phyloP scores from a whole-genome alignment of 1,140 invertebrate species.

The Bombus huntii region DNA sequence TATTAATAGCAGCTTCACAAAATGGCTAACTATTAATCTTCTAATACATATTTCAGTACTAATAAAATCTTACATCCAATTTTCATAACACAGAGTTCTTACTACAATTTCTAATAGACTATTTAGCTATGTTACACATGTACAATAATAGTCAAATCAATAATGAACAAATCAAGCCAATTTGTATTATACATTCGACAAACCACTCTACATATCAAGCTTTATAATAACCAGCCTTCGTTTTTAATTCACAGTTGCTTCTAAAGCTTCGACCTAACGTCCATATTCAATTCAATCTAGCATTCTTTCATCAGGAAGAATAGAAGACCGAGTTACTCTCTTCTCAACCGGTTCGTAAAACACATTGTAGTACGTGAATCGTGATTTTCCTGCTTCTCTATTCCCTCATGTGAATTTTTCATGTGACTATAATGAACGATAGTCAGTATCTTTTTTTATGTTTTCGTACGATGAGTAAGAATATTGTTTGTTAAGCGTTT shows the following conservation, averaged over 20 bases:
- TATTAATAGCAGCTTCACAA: background rate
- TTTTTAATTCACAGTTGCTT: background rate
- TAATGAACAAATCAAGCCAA: background rate
- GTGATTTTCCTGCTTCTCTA: background rate
- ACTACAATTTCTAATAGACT: background rate
- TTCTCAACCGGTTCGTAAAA: conserved; percentile 4
- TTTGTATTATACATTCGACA: background rate
- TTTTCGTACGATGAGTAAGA: background rate
- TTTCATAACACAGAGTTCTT: background rate
- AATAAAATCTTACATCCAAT: background rate
- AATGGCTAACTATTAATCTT: background rate
- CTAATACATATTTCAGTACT: background rate
- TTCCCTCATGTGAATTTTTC: background rate
- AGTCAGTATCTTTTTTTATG: background rate
- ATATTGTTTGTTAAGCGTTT: conserved; percentile 8
- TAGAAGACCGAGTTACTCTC: background rate
- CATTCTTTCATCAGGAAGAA: background rate
- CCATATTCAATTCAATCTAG: background rate
- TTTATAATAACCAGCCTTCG: background rate
- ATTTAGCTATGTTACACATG: background rate
- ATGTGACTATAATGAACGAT: background rate
- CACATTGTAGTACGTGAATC: background rate
- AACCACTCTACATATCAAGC: background rate
- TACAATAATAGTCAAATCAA: background rate
- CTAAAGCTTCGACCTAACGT: background rate